Evolutionary conservation across 2,797 vertebrate genomes (phyloP).

Genomic region (Prionace glauca): DNA sequence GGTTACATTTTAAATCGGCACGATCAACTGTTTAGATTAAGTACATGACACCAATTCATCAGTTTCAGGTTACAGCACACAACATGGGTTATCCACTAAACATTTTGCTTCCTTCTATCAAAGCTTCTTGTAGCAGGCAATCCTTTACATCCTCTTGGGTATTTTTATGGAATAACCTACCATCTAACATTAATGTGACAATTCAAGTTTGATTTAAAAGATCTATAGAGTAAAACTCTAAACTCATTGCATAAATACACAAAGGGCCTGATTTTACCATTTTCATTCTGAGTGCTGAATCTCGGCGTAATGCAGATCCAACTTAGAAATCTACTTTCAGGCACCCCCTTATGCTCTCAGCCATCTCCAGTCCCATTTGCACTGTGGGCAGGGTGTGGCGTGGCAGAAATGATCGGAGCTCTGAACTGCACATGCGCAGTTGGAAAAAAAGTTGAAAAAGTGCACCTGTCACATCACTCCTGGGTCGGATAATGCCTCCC

Average conservation of each 20-base stretch:
- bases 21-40: constrained; percentile 10
- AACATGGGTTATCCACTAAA: constrained; percentile 21
- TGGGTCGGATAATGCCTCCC: too few species aligned
- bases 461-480: too few species aligned
- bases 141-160: constrained; percentile 12
- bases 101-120: constrained; percentile 9
- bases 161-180: neutral
- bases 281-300: too few species aligned
- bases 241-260: neutral
- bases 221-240: neutral
- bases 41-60: constrained; percentile 12
- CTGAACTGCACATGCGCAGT: too few species aligned
- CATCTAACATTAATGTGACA: neutral
- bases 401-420: too few species aligned
- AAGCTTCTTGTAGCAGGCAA: neutral
- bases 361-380: too few species aligned
- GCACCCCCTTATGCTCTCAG: too few species aligned
- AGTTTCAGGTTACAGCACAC: neutral
- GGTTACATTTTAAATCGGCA: constrained; percentile 1
- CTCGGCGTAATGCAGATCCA: too few species aligned
- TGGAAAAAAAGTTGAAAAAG: too few species aligned
- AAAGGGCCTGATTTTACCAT: neutral
- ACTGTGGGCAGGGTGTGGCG: too few species aligned
- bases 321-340: too few species aligned
- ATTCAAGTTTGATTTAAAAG: neutral